Percentiles rank a stretch among this genome's conserved stretches.
These are phyloP conservation scores for Callopanchax toddi DNA, from an alignment of 2,113 vertebrate species.

Conservation along the genomic window DNA sequence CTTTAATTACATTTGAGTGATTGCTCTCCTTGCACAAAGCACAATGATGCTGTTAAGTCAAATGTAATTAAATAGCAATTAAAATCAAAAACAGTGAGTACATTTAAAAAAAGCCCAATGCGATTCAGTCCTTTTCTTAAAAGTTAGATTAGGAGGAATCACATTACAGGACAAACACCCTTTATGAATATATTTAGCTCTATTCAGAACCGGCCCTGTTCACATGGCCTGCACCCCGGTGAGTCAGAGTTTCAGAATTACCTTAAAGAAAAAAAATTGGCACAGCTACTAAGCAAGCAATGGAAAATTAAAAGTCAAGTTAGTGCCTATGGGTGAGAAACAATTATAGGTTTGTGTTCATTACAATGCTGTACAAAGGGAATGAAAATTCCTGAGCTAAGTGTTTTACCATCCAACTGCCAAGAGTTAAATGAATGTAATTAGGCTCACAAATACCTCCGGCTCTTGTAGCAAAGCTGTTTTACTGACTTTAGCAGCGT, in stretches of 20 bases:
- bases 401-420: constrained; percentile 74
- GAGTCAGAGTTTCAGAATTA: constrained; percentile 66
- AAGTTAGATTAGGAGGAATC: constrained; percentile 20
- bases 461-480: constrained; percentile 65
- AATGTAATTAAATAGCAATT: constrained; percentile 55
- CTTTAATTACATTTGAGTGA: constrained; percentile 68
- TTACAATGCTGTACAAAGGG: constrained; percentile 73
- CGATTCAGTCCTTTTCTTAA: constrained; percentile 22
- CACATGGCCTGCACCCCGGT: constrained; percentile 38
- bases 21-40: constrained; percentile 39
- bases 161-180: constrained; percentile 40
- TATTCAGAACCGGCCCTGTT: constrained; percentile 42
- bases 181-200: constrained; percentile 60
- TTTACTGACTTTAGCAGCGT: constrained; percentile 62
- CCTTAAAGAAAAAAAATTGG: constrained; percentile 71
- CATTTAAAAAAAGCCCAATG: constrained; percentile 7
- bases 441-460: constrained; percentile 73
- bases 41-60: constrained; percentile 25
- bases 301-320: constrained; percentile 70
- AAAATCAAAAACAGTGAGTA: constrained; percentile 38
- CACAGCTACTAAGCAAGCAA: constrained; percentile 51
- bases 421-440: constrained; percentile 71
- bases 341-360: constrained; percentile 75
- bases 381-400: constrained; percentile 74
- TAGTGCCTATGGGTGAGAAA: constrained; percentile 74